These are phyloP conservation scores for Nibea albiflora DNA, from an alignment of 2,113 vertebrate genomes.

Conservation along the genomic window DNA sequence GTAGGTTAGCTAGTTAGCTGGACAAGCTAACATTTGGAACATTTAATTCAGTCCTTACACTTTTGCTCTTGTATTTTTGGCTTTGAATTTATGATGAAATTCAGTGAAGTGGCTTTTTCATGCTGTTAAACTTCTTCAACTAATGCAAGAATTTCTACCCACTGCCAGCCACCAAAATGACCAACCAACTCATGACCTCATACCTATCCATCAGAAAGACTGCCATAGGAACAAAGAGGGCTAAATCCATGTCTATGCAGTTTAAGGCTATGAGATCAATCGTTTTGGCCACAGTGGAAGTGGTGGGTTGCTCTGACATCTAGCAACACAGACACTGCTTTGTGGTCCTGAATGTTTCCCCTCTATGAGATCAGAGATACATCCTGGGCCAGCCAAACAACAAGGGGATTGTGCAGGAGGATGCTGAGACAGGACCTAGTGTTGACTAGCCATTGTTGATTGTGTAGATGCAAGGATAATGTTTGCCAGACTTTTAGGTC, in stretches of 20 bases:
- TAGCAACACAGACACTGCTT: slow-evolving; percentile 63
- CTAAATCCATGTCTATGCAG: slow-evolving; percentile 19
- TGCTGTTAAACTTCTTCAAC: not conserved
- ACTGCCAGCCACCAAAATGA: not conserved
- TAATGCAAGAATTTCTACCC: not conserved
- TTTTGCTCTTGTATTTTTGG: not conserved
- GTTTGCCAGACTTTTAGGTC: slow-evolving; percentile 75
- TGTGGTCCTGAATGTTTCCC: slow-evolving; percentile 59
- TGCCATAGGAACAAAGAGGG: slow-evolving; percentile 8
- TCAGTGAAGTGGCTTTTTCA: slow-evolving; percentile 13
- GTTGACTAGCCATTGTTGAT: slow-evolving; percentile 64
- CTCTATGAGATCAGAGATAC: slow-evolving; percentile 69
- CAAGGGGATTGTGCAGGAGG: slow-evolving; percentile 63
- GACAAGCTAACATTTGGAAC: not conserved
- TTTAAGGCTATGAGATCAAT: slow-evolving; percentile 45
- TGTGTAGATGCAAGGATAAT: slow-evolving; percentile 64
- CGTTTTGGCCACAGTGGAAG: slow-evolving; percentile 47
- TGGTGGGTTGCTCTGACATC: slow-evolving; percentile 67
- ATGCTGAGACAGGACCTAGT: slow-evolving; percentile 52
- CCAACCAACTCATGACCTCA: slow-evolving; percentile 28
- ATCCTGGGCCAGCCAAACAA: slow-evolving; percentile 67
- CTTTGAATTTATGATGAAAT: slow-evolving; percentile 5
- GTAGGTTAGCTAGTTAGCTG: not conserved
- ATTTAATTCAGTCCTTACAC: not conserved
- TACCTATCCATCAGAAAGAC: slow-evolving; percentile 26